Evolutionary conservation across 2,113 vertebrate species (phyloP).

Genomic region (Uria aalge): DNA sequence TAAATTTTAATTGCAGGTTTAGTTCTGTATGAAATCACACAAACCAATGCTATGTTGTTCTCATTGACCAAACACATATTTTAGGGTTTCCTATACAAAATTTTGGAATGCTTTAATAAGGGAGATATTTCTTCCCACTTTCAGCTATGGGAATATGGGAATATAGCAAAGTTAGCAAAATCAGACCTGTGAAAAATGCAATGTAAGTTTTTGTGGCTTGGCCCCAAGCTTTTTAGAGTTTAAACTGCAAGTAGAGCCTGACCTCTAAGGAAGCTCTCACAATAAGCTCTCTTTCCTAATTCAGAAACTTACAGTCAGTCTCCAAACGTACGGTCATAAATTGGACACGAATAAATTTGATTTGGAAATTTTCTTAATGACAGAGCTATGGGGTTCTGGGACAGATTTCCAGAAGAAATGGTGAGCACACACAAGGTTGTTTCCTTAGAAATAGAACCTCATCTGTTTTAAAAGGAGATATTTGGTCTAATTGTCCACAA

Average conservation of each 20-base stretch:
- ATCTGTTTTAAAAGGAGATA: neutral
- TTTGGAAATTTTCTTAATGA: neutral
- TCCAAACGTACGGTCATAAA: neutral
- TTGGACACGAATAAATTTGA: neutral
- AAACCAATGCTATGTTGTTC: neutral
- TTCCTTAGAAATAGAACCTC: neutral
- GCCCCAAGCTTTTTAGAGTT: neutral
- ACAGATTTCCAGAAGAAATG: neutral
- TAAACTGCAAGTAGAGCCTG: neutral
- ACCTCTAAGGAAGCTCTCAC: neutral
- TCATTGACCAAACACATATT: neutral
- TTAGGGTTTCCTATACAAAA: slow-evolving; percentile 25
- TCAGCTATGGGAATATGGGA: neutral
- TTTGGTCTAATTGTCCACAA: neutral
- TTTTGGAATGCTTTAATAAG: neutral
- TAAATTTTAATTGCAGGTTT: neutral
- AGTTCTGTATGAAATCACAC: neutral
- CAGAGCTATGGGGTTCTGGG: neutral
- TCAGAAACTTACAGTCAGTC: neutral
- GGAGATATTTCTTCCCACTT: neutral
- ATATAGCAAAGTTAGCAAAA: slow-evolving; percentile 18
- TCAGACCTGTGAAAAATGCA: slow-evolving; percentile 41
- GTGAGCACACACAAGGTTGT: neutral
- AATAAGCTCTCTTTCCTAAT: neutral
- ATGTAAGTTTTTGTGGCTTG: slow-evolving; percentile 56